Evolutionary conservation across 37 sponge, comb jelly and placozoan genomes (phyloP).

Genomic region (Dysidea cf. avara): DNA sequence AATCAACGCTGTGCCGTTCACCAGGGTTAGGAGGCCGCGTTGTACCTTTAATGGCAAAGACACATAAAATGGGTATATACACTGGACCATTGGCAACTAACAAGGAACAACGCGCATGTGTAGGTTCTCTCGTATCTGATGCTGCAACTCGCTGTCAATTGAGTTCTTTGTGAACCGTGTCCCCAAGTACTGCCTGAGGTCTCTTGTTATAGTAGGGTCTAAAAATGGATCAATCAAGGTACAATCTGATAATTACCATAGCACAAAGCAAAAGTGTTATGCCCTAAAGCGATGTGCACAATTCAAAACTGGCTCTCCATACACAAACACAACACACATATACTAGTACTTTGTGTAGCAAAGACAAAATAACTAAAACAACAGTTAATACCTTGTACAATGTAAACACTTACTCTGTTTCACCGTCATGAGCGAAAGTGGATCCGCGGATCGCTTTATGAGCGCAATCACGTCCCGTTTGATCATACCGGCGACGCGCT

Average conservation of each 20-base stretch:
- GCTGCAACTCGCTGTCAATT: conserved; percentile 95
- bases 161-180: conserved; percentile 87
- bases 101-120: conserved; percentile 95
- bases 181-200: conserved; percentile 78
- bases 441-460: conserved; percentile 82
- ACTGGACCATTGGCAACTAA: conserved; percentile 51
- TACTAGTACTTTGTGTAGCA: no score
- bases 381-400: no score
- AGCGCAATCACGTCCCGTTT: conserved; percentile 87
- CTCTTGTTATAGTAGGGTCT: conserved; percentile 87
- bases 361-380: no score
- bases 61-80: background rate
- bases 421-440: conserved; percentile 72
- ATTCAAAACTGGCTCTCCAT: background rate
- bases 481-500: conserved; percentile 88
- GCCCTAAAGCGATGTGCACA: background rate
- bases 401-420: conserved; percentile 74
- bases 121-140: conserved; percentile 94
- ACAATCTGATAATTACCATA: no score
- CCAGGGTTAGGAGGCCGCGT: conserved; percentile 79
- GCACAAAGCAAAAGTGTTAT: background rate
- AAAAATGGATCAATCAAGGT: no score
- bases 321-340: no score
- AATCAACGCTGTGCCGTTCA: conserved; percentile 91
- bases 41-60: conserved; percentile 60